These are phyloP conservation scores for Tympanuchus pallidicinctus DNA, from an alignment of 2,113 vertebrate species.

Conservation along the genomic window DNA sequence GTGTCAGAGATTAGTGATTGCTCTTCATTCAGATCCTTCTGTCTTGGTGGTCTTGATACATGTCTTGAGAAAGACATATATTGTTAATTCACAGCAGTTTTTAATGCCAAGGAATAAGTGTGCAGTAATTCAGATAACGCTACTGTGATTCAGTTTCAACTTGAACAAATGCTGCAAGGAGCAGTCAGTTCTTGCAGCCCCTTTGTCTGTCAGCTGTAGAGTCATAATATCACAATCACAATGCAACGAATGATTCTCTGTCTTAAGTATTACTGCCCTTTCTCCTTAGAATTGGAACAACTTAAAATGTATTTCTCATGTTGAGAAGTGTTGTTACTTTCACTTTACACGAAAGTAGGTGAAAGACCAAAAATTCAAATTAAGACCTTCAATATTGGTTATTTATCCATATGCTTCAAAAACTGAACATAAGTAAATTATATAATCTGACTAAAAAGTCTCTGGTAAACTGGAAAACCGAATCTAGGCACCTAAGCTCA, in stretches of 20 bases:
- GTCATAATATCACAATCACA: slow-evolving; percentile 6
- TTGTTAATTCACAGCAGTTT: slow-evolving; percentile 30
- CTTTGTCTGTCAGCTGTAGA: slow-evolving; percentile 9
- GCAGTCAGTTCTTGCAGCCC: neutral
- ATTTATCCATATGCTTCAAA: neutral
- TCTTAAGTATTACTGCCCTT: slow-evolving; percentile 4
- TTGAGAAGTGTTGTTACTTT: neutral
- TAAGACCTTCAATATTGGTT: neutral
- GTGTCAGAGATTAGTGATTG: slow-evolving; percentile 44
- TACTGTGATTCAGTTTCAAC: slow-evolving; percentile 41
- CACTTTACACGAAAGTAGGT: neutral
- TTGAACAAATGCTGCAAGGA: slow-evolving; percentile 2
- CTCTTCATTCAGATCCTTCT: neutral
- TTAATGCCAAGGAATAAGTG: slow-evolving; percentile 42
- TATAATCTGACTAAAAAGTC: neutral
- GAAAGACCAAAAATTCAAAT: neutral
- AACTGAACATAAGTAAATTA: neutral
- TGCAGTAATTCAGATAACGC: slow-evolving; percentile 48
- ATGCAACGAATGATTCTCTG: neutral
- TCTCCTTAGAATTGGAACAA: neutral
- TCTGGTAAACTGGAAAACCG: neutral
- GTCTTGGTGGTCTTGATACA: slow-evolving; percentile 49
- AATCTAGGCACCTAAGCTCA: neutral
- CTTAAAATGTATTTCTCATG: neutral
- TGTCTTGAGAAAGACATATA: slow-evolving; percentile 27